Evolutionary conservation across 1,140 invertebrate genomes (phyloP).

Genomic region (Sitobion miscanthi): DNA sequence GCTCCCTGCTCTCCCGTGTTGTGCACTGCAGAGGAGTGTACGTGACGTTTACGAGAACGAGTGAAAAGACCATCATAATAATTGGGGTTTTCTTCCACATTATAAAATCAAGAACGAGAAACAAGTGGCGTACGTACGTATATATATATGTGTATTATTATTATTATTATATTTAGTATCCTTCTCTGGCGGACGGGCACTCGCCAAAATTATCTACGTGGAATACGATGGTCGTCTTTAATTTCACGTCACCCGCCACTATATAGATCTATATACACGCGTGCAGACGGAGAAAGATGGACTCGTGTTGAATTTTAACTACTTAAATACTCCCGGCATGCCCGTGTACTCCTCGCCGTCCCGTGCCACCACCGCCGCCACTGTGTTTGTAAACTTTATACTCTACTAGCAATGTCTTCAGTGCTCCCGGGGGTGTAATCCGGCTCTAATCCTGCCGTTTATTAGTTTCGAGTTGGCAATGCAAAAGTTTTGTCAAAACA

Average conservation of each 20-base stretch:
- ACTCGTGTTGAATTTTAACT: constrained; percentile 51
- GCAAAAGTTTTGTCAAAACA: constrained; percentile 36
- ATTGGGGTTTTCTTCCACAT: constrained; percentile 9
- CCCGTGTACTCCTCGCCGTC: neutral
- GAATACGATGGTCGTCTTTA: constrained; percentile 6
- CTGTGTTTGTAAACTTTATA: constrained; percentile 37
- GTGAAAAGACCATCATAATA: neutral
- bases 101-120: neutral
- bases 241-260: neutral
- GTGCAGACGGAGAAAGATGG: neutral
- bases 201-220: neutral
- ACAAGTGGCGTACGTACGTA: neutral
- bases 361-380: neutral
- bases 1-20: neutral
- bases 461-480: constrained; percentile 49
- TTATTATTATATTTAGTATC: constrained; percentile 10
- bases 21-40: neutral
- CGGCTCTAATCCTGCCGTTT: constrained; percentile 43
- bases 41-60: constrained; percentile 24
- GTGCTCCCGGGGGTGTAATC: constrained; percentile 48
- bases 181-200: neutral
- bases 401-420: constrained; percentile 30
- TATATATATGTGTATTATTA: neutral
- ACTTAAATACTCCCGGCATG: constrained; percentile 39
- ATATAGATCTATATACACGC: neutral